phyloP scores from a whole-genome alignment of 2,113 vertebrate species.

The Myrmecophaga tridactyla region DNA sequence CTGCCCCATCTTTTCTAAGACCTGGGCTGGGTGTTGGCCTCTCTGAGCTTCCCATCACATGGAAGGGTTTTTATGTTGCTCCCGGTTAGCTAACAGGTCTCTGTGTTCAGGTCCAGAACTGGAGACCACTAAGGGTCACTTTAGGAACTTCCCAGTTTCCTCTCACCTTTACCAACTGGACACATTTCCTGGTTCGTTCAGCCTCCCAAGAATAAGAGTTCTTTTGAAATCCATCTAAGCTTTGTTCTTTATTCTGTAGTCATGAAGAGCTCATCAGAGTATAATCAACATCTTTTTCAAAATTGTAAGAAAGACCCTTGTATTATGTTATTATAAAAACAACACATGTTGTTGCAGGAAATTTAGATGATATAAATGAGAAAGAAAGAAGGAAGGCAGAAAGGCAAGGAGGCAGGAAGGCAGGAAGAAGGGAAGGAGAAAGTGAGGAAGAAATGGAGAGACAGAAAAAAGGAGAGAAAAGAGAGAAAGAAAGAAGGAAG shows the following conservation, averaged over 20 bases:
- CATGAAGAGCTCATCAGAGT: not conserved
- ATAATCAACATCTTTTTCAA: not conserved
- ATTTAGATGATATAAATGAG: not conserved
- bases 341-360: not conserved
- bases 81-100: accelerated
- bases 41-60: accelerated
- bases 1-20: no score
- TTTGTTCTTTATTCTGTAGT: not conserved
- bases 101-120: not conserved
- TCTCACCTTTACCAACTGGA: accelerated
- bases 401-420: no score
- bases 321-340: not conserved
- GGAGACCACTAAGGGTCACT: not conserved
- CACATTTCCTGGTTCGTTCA: not conserved
- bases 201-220: not conserved
- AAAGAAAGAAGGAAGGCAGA: not conserved
- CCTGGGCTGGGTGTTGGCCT: not conserved
- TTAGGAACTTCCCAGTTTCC: accelerated
- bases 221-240: not conserved
- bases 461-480: no score
- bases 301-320: not conserved
- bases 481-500: no score
- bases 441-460: no score
- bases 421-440: no score
- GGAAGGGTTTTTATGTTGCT: accelerated